A percentile compares a stretch with the other conserved stretches of the same genome.
Evolutionary conservation across 1,140 invertebrate species (phyloP).

Genomic region (Neuroterus valhalla): DNA sequence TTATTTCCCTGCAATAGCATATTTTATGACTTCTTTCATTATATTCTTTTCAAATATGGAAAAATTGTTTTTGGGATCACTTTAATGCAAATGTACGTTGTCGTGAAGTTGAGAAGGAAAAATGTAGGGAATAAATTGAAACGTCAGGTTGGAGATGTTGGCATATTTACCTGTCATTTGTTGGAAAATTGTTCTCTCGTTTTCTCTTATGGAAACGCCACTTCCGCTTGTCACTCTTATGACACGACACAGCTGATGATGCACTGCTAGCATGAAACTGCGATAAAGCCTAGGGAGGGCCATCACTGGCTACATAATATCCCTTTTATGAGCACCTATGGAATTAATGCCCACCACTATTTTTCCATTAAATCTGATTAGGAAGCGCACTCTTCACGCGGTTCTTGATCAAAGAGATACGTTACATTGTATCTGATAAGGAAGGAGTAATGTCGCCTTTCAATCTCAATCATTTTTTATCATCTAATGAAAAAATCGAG

Average conservation of each 20-base stretch:
- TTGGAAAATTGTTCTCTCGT: neutral
- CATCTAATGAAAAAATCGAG: neutral
- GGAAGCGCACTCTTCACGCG: slow-evolving; percentile 12
- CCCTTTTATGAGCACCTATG: slow-evolving; percentile 28
- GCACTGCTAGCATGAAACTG: slow-evolving; percentile 22
- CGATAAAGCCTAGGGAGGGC: slow-evolving; percentile 8
- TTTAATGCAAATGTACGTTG: neutral
- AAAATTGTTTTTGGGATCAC: too few relatives aligned
- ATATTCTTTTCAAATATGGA: too few relatives aligned
- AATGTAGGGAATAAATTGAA: neutral
- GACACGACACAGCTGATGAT: slow-evolving; percentile 10
- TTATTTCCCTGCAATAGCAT: too few relatives aligned
- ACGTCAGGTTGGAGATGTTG: neutral
- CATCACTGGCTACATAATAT: slow-evolving; percentile 21
- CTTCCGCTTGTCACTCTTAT: neutral
- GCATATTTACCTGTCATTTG: slow-evolving; percentile 16
- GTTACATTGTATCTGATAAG: slow-evolving; percentile 10
- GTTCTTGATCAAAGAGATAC: slow-evolving; percentile 17
- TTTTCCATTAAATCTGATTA: slow-evolving; percentile 29
- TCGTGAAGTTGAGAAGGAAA: neutral
- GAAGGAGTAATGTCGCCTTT: neutral
- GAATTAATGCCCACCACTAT: slow-evolving; percentile 23
- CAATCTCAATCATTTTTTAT: neutral
- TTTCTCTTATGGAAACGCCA: neutral
- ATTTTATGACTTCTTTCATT: too few relatives aligned